Base-by-base conservation (phyloP, 2,113 vertebrate species). In the Vulpes ferrilata region DNA sequence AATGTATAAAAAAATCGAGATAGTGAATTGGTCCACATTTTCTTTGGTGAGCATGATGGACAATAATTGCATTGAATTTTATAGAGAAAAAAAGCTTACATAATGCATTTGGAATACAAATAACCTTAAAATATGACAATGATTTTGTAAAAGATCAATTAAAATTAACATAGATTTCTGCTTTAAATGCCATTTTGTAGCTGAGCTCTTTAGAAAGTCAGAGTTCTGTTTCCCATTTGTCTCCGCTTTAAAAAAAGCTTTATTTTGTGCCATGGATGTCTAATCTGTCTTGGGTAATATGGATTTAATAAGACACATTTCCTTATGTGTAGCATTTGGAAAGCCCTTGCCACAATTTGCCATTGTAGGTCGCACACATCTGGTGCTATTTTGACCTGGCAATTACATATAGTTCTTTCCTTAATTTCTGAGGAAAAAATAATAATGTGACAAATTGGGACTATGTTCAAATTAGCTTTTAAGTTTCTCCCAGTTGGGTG, bases 341-440 rank as follows among this genome's bases (percentile, higher is more conserved):
- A 93, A 91, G 32, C 30, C 87, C 51, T 95, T 83, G 62, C 30
- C 55, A 89, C 43, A 95, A 82, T 97, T 90, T 90, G n/a, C 78
- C 82, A 32, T 95, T 82, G 94, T 88, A 88, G n/a, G 67, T 95
- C 82, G 83, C 35, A 94, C 69, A 93, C 85, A 98, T 95, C 88
- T 97, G 93, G 82, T 93, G 55, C 48, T 90, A 62, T 94, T 97
- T 97, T 97, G 95, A 97, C 89, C 89, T 93, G 79, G 93, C 38
- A 95, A 87, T 97, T 96, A 97, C n/a, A 74, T 82, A 74, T 17
- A 91, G 32, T 69, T 94, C 30, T 30, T 97, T 76, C 59, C 32
- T 90, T 95, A 89, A 92, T 96, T 97, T 95, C 64, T 65, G 76
- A n/a, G 76, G 93, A 43, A 74, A 95, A 94, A 97, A 89, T 74